Evolutionary conservation across 2,797 vertebrate genomes (phyloP).

Genomic region (Gila robusta): DNA sequence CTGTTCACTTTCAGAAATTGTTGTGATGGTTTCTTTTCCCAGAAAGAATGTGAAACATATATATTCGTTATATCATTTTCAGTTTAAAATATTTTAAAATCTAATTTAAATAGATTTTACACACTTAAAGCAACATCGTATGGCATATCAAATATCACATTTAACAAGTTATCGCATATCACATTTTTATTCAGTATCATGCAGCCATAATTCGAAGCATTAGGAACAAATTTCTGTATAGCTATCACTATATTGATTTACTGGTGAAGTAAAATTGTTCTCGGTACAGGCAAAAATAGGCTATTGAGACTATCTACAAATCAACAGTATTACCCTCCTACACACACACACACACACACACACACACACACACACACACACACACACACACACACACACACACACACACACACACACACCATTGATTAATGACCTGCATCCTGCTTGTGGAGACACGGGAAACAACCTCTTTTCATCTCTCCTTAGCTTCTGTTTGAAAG

Average conservation of each 20-base stretch:
- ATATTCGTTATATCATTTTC: too few species aligned
- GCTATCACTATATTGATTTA: neutral
- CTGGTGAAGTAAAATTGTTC: neutral
- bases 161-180: too few species aligned
- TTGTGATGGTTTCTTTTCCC: neutral
- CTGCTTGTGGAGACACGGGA: neutral
- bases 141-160: too few species aligned
- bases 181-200: too few species aligned
- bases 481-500: constrained; percentile 5
- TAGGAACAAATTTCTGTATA: neutral
- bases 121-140: too few species aligned
- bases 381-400: neutral
- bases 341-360: neutral
- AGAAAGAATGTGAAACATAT: too few species aligned
- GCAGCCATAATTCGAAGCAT: neutral
- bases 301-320: neutral
- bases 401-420: too few species aligned
- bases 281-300: neutral
- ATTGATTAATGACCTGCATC: constrained; percentile 17
- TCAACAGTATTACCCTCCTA: neutral
- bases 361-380: neutral
- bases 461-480: constrained; percentile 9
- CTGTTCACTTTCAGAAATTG: too few species aligned
- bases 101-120: too few species aligned
- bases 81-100: too few species aligned